Evolutionary conservation across 2,888 invertebrate species (phyloP), one percentile per base, ranked within the genome.

Genomic region (Andrena dorsata): DNA sequence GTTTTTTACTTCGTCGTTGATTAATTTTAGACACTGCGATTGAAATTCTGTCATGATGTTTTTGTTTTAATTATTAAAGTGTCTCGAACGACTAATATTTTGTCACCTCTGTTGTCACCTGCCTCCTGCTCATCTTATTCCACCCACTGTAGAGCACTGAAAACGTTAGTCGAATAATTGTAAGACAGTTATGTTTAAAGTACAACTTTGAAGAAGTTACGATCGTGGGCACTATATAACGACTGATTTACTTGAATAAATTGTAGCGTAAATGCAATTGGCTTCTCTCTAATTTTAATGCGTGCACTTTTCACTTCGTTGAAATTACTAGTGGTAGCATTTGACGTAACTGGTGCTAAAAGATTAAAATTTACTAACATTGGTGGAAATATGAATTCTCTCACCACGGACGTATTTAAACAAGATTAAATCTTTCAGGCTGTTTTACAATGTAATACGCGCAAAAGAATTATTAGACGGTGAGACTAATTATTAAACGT

Each of bases 1-100:
- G 76, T 84, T 82, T 61, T 80, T 75, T 74, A 65, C 61, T 81
- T 16, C 58, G 26, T 78, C 80, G 87, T 88, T 88, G 76, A 87
- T 87, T 88, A 86, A 79, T 86, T 88, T 79, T 88, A 88, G 30
- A 66, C 68, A 56, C 32, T 28, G 56, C 63, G 32, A 16, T 20
- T 51, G 72, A 65, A 75, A 60, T 65, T 61, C 26, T 61, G 32
- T 76, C 80, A 23, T 23, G 13, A 60, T 20, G 47, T 60, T 70
- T 64, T 32, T 69, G 60, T 77, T 61, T 70, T 66, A 68, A 63
- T 71, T 76, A 83, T 86, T 85, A 86, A 86, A 85, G 7, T 68
- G 30, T 49, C 60, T 65, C 23, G 32, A 53, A 65, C 61, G 35
- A 75, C 61, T 51, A 73, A 23, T 23, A 32, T 16, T 41, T 47